Conservation (phyloP, 2,888 invertebrate genomes). For the Corbicula japonica region DNA sequence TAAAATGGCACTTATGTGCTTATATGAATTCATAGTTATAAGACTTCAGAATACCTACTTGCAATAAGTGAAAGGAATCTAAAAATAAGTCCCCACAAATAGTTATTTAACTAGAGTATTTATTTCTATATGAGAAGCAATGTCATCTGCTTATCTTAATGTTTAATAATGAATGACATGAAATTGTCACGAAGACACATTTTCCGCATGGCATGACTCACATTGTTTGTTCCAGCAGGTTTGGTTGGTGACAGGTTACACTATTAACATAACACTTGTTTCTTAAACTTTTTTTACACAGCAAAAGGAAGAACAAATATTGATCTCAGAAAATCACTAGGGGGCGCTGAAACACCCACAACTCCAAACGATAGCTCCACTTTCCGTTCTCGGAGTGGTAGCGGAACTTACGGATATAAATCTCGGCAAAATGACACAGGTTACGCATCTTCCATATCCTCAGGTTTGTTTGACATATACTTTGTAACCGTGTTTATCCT, state of each 20-base stretch:
- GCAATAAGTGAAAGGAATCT: too few relatives aligned
- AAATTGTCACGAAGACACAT: too few relatives aligned
- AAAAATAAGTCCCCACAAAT: too few relatives aligned
- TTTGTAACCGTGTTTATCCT: too few relatives aligned
- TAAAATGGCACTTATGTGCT: too few relatives aligned
- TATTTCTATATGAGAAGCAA: too few relatives aligned
- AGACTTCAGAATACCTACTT: too few relatives aligned
- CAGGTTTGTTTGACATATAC: slow-evolving; percentile 81
- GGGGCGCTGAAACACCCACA: slow-evolving; percentile 62
- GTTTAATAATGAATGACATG: too few relatives aligned
- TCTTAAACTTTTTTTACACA: slow-evolving; percentile 67
- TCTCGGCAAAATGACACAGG: slow-evolving; percentile 77
- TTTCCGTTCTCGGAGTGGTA: slow-evolving; percentile 72
- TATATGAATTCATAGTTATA: too few relatives aligned
- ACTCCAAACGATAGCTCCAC: slow-evolving; percentile 65
- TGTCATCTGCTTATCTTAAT: too few relatives aligned
- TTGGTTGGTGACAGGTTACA: slow-evolving; percentile 29
- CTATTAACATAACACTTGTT: slow-evolving; percentile 31
- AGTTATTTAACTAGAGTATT: too few relatives aligned
- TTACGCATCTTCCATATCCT: slow-evolving; percentile 81
- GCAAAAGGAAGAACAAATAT: slow-evolving; percentile 84
- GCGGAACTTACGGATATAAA: slow-evolving; percentile 75
- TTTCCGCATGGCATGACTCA: neutral
- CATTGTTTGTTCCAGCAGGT: neutral
- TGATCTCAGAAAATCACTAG: slow-evolving; percentile 84